Base-by-base conservation (phyloP, 1,140 invertebrate species). In the Mycetomoellerius zeteki region DNA sequence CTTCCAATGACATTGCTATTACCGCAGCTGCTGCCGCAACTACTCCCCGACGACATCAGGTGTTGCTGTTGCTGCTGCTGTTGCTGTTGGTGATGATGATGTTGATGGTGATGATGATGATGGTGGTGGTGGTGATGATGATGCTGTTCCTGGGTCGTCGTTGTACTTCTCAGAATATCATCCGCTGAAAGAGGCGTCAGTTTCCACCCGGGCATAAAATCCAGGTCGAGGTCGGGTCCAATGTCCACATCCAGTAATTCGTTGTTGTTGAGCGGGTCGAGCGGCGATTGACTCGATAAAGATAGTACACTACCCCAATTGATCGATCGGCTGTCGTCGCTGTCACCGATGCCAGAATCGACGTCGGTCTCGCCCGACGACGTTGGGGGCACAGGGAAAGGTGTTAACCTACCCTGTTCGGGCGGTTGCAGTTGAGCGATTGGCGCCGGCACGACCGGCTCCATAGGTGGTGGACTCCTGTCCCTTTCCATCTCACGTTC, bases 241-340 rank as follows among this genome's bases (percentile, higher is more conserved):
- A 96, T 96, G 81, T 96, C 96, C 47, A 96, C 95, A 90, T 96
- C 96, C 54, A 97, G 96, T 69, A 97, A 93, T 93, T 97, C 97
- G 93, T 97, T 97, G 95, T 98, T 98, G 94, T 98, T 98, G 87
- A 98, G 95, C 24, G 98, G 97, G 94, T 98, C 98, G 30, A 98
- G 95, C 91, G 98, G 98, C 76, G 97, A 98, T 90, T 98, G 97
- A 73, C 97, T 97, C 81, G 97, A 98, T 19, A 98, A 96, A 91
- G 97, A 98, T 56, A 99, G 96, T 88, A 98, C 98, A 47, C 98
- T 98, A 91, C 98, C 97, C 98, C 98, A 98, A 95, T 98, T 98
- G 93, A 98, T 98, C 86, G 97, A 96, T 69, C 97, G 96, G 24
- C 96, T 96, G 60, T 96, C 96, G 93, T 98, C 97, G 90, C 97